Percentiles rank a stretch among this genome's conserved stretches.
Evolutionary conservation across 2,797 vertebrate species (phyloP).

Genomic region (Atherinosoma microstoma): DNA sequence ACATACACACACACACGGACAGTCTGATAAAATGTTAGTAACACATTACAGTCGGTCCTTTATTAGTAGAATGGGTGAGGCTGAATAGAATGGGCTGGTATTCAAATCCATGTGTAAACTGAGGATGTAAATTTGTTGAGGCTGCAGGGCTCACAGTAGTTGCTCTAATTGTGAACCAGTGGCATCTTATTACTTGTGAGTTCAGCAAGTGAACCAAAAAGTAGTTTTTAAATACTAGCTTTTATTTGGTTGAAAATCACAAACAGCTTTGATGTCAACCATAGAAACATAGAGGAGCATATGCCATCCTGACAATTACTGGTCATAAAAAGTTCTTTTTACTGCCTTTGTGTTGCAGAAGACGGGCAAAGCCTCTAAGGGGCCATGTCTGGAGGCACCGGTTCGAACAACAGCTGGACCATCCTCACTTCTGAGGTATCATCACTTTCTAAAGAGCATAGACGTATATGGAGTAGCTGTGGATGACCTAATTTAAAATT

Average conservation of each 20-base stretch:
- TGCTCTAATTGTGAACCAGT: not conserved
- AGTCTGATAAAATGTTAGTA: conserved; percentile 13
- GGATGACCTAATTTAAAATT: conserved; percentile 42
- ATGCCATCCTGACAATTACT: not conserved
- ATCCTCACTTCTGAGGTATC: conserved; percentile 86
- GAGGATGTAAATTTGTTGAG: conserved; percentile 53
- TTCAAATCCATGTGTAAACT: conserved; percentile 69
- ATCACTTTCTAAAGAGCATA: conserved; percentile 10
- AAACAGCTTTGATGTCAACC: not conserved
- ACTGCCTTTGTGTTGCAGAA: conserved; percentile 72
- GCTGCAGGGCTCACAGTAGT: conserved; percentile 15
- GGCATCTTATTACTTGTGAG: not conserved
- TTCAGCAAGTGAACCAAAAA: not conserved
- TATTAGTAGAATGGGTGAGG: conserved; percentile 59
- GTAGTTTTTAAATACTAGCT: not conserved
- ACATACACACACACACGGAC: conserved; percentile 6
- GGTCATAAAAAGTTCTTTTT: conserved; percentile 1
- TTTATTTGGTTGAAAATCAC: not conserved
- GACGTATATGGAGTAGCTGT: conserved; percentile 4
- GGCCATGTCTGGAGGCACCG: conserved; percentile 86
- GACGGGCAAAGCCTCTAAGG: conserved; percentile 67
- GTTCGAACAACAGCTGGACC: conserved; percentile 88
- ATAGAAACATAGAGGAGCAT: not conserved
- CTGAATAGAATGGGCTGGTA: conserved; percentile 43
- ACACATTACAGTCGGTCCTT: conserved; percentile 62